Evolutionary conservation across 2,888 invertebrate species (phyloP).

Genomic region (Leptopilina myrica): DNA sequence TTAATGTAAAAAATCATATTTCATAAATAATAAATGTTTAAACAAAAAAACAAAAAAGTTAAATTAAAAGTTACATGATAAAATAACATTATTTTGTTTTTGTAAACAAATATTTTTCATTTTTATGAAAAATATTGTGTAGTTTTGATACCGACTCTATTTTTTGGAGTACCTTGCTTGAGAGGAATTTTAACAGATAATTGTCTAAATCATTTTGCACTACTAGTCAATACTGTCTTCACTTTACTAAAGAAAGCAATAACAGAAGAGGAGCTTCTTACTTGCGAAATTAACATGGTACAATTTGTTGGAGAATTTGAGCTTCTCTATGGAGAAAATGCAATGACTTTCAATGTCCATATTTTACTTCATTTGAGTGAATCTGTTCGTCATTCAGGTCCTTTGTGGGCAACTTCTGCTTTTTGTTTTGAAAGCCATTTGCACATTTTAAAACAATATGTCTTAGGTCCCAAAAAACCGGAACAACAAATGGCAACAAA

Average conservation of each 20-base stretch:
- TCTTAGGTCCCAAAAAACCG: slow-evolving; percentile 45
- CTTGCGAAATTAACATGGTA: slow-evolving; percentile 50
- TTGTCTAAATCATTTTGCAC: slow-evolving; percentile 27
- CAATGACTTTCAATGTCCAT: slow-evolving; percentile 55
- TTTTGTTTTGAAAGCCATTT: slow-evolving; percentile 51
- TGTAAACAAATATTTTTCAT: no score
- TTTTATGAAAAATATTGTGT: no score
- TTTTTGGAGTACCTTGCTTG: slow-evolving; percentile 31
- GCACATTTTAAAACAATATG: slow-evolving; percentile 40
- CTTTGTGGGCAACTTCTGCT: slow-evolving; percentile 53
- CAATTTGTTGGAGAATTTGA: slow-evolving; percentile 50
- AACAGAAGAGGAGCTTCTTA: slow-evolving; percentile 44
- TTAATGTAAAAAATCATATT: no score
- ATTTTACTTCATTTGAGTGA: slow-evolving; percentile 49
- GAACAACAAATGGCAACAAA: slow-evolving; percentile 46
- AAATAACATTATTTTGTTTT: no score
- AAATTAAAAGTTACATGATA: no score
- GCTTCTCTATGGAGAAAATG: slow-evolving; percentile 44
- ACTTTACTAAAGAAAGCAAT: slow-evolving; percentile 42
- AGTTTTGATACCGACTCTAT: no score
- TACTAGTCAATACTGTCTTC: slow-evolving; percentile 41
- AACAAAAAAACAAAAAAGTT: no score
- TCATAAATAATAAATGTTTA: no score
- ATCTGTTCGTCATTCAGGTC: slow-evolving; percentile 41
- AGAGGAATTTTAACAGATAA: slow-evolving; percentile 19